phyloP scores from a whole-genome alignment of 2,113 vertebrate genomes.

The Hippocampus comes region DNA sequence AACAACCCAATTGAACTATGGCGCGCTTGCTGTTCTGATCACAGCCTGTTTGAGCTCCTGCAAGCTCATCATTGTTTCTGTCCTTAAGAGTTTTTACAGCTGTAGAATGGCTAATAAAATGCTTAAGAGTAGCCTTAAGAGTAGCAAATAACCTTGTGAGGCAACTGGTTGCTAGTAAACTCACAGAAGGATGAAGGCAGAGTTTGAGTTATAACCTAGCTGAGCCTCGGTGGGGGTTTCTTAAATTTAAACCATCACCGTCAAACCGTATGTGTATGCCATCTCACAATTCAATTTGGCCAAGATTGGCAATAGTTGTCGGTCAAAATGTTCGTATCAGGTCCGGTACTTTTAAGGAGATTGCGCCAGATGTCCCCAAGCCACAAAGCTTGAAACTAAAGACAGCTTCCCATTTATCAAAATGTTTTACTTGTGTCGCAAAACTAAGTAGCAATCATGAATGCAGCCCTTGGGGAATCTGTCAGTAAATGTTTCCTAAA shows the following conservation, averaged over 20 bases:
- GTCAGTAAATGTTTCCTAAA: neutral
- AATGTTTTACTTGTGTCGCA: neutral
- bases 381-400: neutral
- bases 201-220: neutral
- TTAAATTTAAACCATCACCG: neutral
- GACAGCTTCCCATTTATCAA: neutral
- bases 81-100: neutral
- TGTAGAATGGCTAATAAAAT: neutral
- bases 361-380: neutral
- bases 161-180: neutral
- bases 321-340: neutral
- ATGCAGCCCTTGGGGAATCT: too few relatives aligned
- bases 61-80: constrained; percentile 9
- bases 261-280: neutral
- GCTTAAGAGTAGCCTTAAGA: too few relatives aligned
- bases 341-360: neutral
- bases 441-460: too few relatives aligned
- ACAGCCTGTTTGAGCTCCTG: constrained; percentile 17
- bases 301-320: too few relatives aligned
- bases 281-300: neutral
- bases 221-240: neutral
- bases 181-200: neutral
- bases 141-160: neutral
- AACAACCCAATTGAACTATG: neutral
- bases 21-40: constrained; percentile 13